Percentiles rank a stretch among this genome's conserved stretches.
Evolutionary conservation across 92 coral and sea anemone species (phyloP).

Genomic region (Epizoanthus ramosus): DNA sequence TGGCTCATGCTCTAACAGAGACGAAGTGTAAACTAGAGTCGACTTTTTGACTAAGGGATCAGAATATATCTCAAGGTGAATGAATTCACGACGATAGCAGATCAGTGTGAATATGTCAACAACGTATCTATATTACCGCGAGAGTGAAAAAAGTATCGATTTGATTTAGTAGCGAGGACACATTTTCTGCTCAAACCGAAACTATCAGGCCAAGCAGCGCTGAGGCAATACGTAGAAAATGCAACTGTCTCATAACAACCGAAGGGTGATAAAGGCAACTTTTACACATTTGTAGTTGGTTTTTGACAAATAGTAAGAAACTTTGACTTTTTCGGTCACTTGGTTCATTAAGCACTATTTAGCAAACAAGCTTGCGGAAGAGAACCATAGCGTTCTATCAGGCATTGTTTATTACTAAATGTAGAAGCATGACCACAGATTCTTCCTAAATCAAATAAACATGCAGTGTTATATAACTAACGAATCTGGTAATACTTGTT

Average conservation of each 20-base stretch:
- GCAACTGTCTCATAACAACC: not conserved
- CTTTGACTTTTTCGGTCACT: slow-evolving; percentile 8
- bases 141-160: slow-evolving; percentile 5
- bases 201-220: slow-evolving; percentile 4
- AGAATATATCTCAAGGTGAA: not conserved
- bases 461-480: slow-evolving; percentile 6
- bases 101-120: slow-evolving; percentile 22
- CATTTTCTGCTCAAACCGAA: slow-evolving; percentile 18
- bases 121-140: not conserved
- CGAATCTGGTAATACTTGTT: not conserved
- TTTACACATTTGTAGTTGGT: not conserved
- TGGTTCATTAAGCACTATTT: slow-evolving; percentile 35
- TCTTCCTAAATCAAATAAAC: slow-evolving; percentile 24
- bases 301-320: not conserved
- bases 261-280: not conserved
- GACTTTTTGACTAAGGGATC: slow-evolving; percentile 2
- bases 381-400: slow-evolving; percentile 2
- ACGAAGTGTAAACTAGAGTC: not conserved
- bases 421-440: not conserved
- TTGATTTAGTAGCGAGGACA: not conserved
- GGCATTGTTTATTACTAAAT: not conserved
- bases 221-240: not conserved
- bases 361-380: slow-evolving; percentile 21
- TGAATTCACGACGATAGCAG: not conserved
- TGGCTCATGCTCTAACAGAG: not conserved